Base-by-base conservation (phyloP, 2,888 invertebrate species). In the Psylliodes chrysocephalus region DNA sequence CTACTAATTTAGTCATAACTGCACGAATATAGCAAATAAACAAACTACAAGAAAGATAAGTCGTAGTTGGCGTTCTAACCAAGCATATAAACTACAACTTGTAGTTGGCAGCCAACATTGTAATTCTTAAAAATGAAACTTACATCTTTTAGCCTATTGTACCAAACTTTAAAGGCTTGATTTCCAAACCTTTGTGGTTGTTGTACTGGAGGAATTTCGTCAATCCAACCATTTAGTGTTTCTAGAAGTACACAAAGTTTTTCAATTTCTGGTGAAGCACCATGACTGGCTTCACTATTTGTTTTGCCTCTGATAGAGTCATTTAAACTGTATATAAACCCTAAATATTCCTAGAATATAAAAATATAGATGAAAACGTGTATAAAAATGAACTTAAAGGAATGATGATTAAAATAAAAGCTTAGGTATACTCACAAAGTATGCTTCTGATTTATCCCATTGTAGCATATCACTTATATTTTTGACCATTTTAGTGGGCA, bases 141-240 rank as follows among this genome's bases (percentile, higher is more conserved):
- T 75, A 81, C 82, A 49, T 78, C 77, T 71, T 80, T 78, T 47
- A 98, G 82, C 82, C 88, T 89, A 10, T 84, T 82, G 70, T 92
- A 87, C 93, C 96, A 99, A 12, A 86, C 86, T 71, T 91, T 87
- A 82, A 95, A 99, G 0, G 98, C 93, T 78, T 91, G 90, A 82
- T 99, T 99, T 3, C 99, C 99, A 86, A 98, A 99, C 65, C 99
- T 86, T 81, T 98, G 98, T 0, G 97, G 96, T 77, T 97, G 96
- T 67, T 94, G 91, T 28, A 94, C 85, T 0, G 96, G 94, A 38
- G 96, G 96, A 66, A 90, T 93, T 64, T 93, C 90, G 74, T 92
- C 90, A 49, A 97, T 87, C 82, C 92, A 85, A 61, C 84, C 81
- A 68, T 91, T 89, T 64, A 98, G 82, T 74, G 85, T 88, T 7